These are phyloP conservation scores for Calidris pugnax DNA, from an alignment of 2,113 vertebrate species.

Conservation along the genomic window DNA sequence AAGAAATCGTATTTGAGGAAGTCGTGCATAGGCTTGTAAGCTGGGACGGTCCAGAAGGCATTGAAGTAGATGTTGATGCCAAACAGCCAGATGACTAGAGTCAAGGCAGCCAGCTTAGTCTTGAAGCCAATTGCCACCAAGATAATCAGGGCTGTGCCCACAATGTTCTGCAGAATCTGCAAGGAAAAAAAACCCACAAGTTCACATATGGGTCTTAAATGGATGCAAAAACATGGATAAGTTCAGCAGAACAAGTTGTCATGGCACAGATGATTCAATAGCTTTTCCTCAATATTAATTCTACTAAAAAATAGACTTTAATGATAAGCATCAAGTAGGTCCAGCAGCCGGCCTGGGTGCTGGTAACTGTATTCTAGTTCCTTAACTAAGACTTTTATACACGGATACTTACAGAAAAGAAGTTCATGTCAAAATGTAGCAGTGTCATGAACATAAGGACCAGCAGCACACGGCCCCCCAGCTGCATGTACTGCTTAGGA, in stretches of 20 bases:
- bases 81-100: slow-evolving; percentile 94
- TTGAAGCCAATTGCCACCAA: slow-evolving; percentile 97
- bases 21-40: slow-evolving; percentile 98
- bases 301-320: neutral
- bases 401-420: slow-evolving; percentile 88
- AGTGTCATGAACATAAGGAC: slow-evolving; percentile 99
- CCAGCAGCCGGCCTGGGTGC: neutral
- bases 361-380: neutral
- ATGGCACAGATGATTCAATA: neutral
- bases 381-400: neutral
- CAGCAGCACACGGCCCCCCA: slow-evolving; percentile 90
- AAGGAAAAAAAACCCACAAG: neutral
- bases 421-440: slow-evolving; percentile 91
- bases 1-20: slow-evolving; percentile 99
- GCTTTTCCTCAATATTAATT: neutral
- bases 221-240: neutral
- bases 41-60: slow-evolving; percentile 94
- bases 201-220: neutral
- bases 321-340: neutral
- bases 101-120: slow-evolving; percentile 95
- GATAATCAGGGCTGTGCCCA: slow-evolving; percentile 93
- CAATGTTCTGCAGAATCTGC: slow-evolving; percentile 96
- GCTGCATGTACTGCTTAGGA: slow-evolving; percentile 98
- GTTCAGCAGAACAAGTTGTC: neutral
- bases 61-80: slow-evolving; percentile 98